phyloP scores from a whole-genome alignment of 2,113 vertebrate species.

The Nibea albiflora region DNA sequence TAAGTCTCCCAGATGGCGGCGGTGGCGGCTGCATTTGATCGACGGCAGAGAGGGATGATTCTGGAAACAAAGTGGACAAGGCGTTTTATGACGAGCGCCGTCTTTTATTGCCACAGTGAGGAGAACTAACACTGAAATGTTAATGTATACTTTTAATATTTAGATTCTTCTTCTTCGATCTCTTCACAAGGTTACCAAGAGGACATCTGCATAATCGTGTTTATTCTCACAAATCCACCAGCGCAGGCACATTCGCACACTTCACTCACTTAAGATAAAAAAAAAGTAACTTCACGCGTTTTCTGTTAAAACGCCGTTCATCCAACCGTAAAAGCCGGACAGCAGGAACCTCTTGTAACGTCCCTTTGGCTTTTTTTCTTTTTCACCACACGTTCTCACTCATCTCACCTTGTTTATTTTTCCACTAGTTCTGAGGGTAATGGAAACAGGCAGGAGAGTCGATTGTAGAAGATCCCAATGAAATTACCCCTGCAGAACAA shows the following conservation, averaged over 20 bases:
- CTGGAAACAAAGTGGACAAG: slow-evolving; percentile 33
- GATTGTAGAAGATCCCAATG: slow-evolving; percentile 65
- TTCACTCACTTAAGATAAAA: not conserved
- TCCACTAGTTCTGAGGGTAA: slow-evolving; percentile 61
- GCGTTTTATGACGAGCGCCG: slow-evolving; percentile 1
- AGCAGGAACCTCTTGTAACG: slow-evolving; percentile 36
- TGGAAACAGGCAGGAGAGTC: slow-evolving; percentile 72
- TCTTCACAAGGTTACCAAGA: not conserved
- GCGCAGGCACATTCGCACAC: not conserved
- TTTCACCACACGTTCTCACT: slow-evolving; percentile 46
- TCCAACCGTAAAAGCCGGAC: slow-evolving; percentile 24
- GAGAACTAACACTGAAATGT: not conserved
- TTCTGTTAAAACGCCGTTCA: slow-evolving; percentile 31
- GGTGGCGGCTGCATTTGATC: slow-evolving; percentile 45
- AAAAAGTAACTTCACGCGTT: not conserved
- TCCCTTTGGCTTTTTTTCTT: slow-evolving; percentile 37
- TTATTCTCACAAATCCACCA: not conserved
- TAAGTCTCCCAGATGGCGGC: slow-evolving; percentile 64
- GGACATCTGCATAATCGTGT: slow-evolving; percentile 14
- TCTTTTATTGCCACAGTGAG: not conserved
- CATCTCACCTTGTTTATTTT: slow-evolving; percentile 68
- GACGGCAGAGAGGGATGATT: slow-evolving; percentile 26
- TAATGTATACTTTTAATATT: not conserved
- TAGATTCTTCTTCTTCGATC: not conserved
- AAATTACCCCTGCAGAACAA: slow-evolving; percentile 69